phyloP scores from a whole-genome alignment of 2,888 invertebrate species.

The Drosophila testacea region DNA sequence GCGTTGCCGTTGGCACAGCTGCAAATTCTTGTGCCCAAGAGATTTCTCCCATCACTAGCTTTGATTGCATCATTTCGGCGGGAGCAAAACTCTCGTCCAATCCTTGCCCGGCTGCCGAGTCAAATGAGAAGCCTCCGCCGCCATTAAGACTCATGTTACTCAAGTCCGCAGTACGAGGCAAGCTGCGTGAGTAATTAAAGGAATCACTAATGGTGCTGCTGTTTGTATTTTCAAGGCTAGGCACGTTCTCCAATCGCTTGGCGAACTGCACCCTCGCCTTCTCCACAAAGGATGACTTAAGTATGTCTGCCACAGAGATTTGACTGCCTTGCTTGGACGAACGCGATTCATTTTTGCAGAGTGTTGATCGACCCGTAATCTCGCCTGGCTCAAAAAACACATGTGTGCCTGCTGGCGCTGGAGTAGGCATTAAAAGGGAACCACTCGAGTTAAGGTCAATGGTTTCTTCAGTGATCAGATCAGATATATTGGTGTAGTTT shows the following conservation, averaged over 20 bases:
- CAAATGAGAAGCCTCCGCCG: constrained; percentile 68
- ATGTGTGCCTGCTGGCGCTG: constrained; percentile 58
- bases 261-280: constrained; percentile 74
- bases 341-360: constrained; percentile 47
- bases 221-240: constrained; percentile 24
- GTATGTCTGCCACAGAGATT: constrained; percentile 83
- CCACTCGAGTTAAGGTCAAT: constrained; percentile 80
- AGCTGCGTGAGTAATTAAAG: constrained; percentile 67
- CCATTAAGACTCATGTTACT: constrained; percentile 70
- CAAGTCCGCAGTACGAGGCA: constrained; percentile 83
- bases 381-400: constrained; percentile 84
- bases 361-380: constrained; percentile 84
- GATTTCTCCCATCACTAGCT: constrained; percentile 81
- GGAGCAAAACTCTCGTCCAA: constrained; percentile 78
- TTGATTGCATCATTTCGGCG: constrained; percentile 83
- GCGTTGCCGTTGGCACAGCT: constrained; percentile 79
- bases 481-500: constrained; percentile 80
- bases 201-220: constrained; percentile 57
- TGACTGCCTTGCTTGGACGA: constrained; percentile 30
- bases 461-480: constrained; percentile 82
- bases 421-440: constrained; percentile 43
- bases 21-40: constrained; percentile 84
- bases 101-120: constrained; percentile 36
- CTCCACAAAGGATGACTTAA: constrained; percentile 82
- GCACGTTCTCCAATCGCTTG: constrained; percentile 57